A percentile compares a stretch with the other conserved stretches of the same genome.
Evolutionary conservation across 2,888 invertebrate genomes (phyloP).

Genomic region (Leucoma salicis): DNA sequence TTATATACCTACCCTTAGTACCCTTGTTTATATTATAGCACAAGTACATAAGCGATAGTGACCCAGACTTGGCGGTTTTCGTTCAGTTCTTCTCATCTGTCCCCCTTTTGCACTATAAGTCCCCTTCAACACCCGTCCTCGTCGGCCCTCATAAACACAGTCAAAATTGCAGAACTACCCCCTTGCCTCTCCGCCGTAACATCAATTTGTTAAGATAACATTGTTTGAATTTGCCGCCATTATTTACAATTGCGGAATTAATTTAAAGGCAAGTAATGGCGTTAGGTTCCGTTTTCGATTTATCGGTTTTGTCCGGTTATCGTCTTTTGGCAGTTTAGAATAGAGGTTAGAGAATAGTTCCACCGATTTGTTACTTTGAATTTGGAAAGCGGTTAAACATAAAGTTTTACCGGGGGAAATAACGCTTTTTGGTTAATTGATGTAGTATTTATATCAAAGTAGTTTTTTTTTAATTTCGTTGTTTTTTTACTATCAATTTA

Average conservation of each 20-base stretch:
- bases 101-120: conserved; percentile 67
- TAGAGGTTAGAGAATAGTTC: conserved; percentile 30
- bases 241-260: conserved; percentile 55
- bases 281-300: conserved; percentile 23
- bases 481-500: too few species aligned
- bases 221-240: conserved; percentile 45
- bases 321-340: conserved; percentile 24
- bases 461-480: too few species aligned
- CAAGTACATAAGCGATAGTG: conserved; percentile 63
- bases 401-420: too few species aligned
- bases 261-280: conserved; percentile 43
- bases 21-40: conserved; percentile 62
- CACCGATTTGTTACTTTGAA: conserved; percentile 22
- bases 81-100: conserved; percentile 72
- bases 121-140: conserved; percentile 31
- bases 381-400: conserved; percentile 12
- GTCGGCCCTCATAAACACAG: conserved; percentile 67
- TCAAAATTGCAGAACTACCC: conserved; percentile 72
- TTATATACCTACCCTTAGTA: too few species aligned
- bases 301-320: conserved; percentile 34
- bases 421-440: too few species aligned
- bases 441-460: too few species aligned
- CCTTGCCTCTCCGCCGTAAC: conserved; percentile 52
- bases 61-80: conserved; percentile 50
- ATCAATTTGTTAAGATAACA: conserved; percentile 78